These are phyloP conservation scores for Agonopterix arenella DNA, from an alignment of 2,888 invertebrate genomes.

Conservation along the genomic window DNA sequence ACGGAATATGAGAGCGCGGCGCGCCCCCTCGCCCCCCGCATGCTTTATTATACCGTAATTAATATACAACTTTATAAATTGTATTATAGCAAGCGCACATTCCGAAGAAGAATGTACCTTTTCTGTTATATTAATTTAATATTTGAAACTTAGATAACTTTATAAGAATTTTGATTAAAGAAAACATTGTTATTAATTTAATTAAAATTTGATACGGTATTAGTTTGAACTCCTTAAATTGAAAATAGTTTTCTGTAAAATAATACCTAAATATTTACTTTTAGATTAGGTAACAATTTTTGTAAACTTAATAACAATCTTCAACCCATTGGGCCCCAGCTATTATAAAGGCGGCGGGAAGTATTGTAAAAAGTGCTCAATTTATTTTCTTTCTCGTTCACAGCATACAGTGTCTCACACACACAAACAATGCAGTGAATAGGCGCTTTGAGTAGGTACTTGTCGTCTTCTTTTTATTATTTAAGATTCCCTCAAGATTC, in stretches of 20 bases:
- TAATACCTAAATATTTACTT: not conserved
- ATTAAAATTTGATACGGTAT: too few relatives aligned
- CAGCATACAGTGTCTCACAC: slow-evolving; percentile 4
- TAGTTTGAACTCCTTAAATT: too few relatives aligned
- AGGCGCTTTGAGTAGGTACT: too few relatives aligned
- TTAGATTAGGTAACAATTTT: not conserved
- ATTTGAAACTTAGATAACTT: too few relatives aligned
- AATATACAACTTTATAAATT: slow-evolving; percentile 74
- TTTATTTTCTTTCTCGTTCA: slow-evolving; percentile 8
- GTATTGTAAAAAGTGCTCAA: slow-evolving; percentile 4
- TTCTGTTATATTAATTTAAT: not conserved
- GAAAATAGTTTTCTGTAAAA: not conserved
- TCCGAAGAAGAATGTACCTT: slow-evolving; percentile 26
- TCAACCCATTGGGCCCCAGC: too few relatives aligned
- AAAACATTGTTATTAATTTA: too few relatives aligned
- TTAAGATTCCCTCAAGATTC: slow-evolving; percentile 2
- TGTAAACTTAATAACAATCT: not conserved
- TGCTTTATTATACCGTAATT: slow-evolving; percentile 77
- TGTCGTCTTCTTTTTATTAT: slow-evolving; percentile 6
- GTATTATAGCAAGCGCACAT: slow-evolving; percentile 54
- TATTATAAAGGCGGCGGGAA: slow-evolving; percentile 1
- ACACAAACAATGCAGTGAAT: not conserved
- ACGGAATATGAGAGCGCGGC: slow-evolving; percentile 77
- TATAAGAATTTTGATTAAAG: too few relatives aligned
- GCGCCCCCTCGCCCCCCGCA: slow-evolving; percentile 75